Conservation (phyloP, 1,140 invertebrate genomes). For the Akabosia matsudoensis region DNA sequence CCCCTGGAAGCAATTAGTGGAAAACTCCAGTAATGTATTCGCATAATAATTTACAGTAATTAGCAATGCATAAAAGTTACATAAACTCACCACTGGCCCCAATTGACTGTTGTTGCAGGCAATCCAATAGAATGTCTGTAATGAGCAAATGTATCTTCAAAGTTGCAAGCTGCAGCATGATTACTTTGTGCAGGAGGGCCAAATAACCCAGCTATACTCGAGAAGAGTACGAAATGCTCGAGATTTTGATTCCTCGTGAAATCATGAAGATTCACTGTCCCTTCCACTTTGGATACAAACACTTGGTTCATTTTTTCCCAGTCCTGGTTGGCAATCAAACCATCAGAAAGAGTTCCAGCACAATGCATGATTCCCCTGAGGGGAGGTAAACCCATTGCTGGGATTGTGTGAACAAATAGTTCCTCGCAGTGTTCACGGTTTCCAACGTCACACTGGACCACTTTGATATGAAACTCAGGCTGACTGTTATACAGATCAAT, state of each 20-base stretch:
- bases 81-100: constrained; percentile 17
- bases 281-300: constrained; percentile 2
- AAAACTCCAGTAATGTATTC: too few relatives aligned
- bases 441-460: neutral
- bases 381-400: neutral
- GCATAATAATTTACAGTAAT: too few relatives aligned
- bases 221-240: constrained; percentile 27
- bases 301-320: neutral
- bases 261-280: constrained; percentile 22
- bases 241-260: neutral
- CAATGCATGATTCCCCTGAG: constrained; percentile 24
- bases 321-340: neutral
- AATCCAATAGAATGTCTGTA: constrained; percentile 12
- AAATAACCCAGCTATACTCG: neutral
- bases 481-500: neutral
- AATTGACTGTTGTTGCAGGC: constrained; percentile 22
- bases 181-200: constrained; percentile 12
- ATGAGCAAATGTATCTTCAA: constrained; percentile 9
- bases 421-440: neutral
- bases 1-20: too few relatives aligned
- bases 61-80: too few relatives aligned
- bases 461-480: neutral
- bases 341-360: constrained; percentile 18
- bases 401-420: neutral
- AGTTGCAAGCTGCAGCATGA: neutral